phyloP scores from a whole-genome alignment of 2,113 vertebrate species.

The Neolamprologus caudopunctatus region DNA sequence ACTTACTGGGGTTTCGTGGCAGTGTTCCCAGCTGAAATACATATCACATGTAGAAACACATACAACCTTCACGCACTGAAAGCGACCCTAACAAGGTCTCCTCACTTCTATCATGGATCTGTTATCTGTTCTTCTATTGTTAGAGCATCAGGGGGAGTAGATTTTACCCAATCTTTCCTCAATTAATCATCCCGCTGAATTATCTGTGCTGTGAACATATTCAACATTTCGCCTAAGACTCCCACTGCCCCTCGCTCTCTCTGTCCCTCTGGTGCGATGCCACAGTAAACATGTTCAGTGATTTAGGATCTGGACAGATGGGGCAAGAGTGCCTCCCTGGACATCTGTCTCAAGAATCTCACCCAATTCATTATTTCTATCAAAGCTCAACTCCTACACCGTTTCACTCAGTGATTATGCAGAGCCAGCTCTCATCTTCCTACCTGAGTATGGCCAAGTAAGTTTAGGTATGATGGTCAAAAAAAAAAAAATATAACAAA shows the following conservation, averaged over 20 bases:
- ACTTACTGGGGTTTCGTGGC: background rate
- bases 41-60: background rate
- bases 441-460: background rate
- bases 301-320: constrained; percentile 27
- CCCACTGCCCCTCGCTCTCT: background rate
- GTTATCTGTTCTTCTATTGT: background rate
- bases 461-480: background rate
- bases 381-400: background rate
- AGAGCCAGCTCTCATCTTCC: background rate
- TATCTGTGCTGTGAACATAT: background rate
- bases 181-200: background rate
- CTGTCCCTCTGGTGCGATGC: constrained; percentile 21
- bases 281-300: constrained; percentile 29
- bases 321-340: constrained; percentile 24
- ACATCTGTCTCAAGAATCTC: constrained; percentile 23
- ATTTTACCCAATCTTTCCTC: background rate
- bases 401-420: background rate
- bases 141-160: background rate
- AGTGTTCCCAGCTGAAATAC: background rate
- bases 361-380: constrained; percentile 23
- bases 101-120: background rate
- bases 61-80: background rate
- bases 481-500: background rate
- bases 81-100: background rate
- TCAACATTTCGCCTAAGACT: background rate